Evolutionary conservation across 2,797 vertebrate species (phyloP).

Genomic region (Pipistrellus pipistrellus): DNA sequence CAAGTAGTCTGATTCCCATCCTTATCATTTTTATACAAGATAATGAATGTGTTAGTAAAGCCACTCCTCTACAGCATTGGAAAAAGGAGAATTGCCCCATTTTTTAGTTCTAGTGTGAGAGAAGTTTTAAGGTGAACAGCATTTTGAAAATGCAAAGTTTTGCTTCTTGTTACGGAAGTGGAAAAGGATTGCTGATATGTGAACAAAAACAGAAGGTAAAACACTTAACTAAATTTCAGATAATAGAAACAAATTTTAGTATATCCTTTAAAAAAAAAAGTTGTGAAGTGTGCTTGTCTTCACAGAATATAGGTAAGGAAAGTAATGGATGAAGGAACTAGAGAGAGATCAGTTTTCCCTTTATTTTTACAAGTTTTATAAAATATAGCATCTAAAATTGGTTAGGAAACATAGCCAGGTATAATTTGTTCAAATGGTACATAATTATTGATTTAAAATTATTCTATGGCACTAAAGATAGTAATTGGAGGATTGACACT

Average conservation of each 20-base stretch:
- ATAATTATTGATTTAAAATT: conserved; percentile 28
- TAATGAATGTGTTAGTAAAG: conserved; percentile 63
- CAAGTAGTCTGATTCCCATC: conserved; percentile 39
- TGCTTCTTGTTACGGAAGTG: conserved; percentile 57
- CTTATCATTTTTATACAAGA: conserved; percentile 61
- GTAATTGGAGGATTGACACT: neutral
- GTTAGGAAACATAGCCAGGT: neutral
- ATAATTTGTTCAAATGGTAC: neutral
- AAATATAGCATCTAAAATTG: conserved; percentile 29
- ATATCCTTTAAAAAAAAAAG: neutral
- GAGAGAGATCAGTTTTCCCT: conserved; percentile 41
- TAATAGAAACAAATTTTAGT: conserved; percentile 67
- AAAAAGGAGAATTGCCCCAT: neutral
- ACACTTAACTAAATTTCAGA: conserved; percentile 69
- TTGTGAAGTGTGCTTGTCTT: conserved; percentile 46
- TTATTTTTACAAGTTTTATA: conserved; percentile 55
- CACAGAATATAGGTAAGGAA: conserved; percentile 58
- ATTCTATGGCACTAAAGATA: neutral
- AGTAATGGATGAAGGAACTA: conserved; percentile 64
- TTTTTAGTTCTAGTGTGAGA: conserved; percentile 34
- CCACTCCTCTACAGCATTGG: neutral
- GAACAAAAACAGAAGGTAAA: conserved; percentile 76
- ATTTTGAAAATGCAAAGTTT: conserved; percentile 69
- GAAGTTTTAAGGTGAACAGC: conserved; percentile 63
- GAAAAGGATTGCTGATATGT: conserved; percentile 63